A percentile compares a stretch with the other conserved stretches of the same genome.
These are phyloP conservation scores for Semotilus atromaculatus DNA, from an alignment of 2,797 vertebrate genomes.

Conservation along the genomic window DNA sequence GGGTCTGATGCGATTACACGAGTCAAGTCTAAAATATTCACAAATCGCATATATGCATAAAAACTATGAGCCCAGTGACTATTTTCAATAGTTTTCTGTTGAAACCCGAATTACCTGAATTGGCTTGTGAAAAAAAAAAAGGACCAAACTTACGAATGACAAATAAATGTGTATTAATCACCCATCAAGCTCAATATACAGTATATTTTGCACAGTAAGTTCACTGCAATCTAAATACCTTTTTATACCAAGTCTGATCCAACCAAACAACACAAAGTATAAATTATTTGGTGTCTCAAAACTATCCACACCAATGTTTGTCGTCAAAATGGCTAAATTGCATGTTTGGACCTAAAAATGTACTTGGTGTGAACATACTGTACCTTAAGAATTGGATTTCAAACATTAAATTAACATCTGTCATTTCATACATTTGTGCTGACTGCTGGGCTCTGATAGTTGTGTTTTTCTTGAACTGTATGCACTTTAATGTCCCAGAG, in stretches of 20 bases:
- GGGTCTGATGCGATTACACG: not conserved
- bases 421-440: not conserved
- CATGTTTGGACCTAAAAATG: not conserved
- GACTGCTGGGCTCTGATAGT: not conserved
- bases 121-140: not conserved
- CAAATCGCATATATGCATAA: not conserved
- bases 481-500: not conserved
- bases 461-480: not conserved
- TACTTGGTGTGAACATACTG: not conserved
- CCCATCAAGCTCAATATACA: not conserved
- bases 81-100: not conserved
- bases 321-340: not conserved
- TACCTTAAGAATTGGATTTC: not conserved
- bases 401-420: not conserved
- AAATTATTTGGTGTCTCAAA: not conserved
- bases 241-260: not conserved
- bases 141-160: accelerated
- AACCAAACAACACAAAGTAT: not conserved
- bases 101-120: not conserved
- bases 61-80: not conserved
- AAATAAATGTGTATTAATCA: not conserved
- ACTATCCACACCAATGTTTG: not conserved
- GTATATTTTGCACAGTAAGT: not conserved
- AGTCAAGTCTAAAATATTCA: not conserved
- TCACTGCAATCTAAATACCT: not conserved